These are phyloP conservation scores for Camelus bactrianus DNA, from an alignment of 2,113 vertebrate genomes.

Conservation along the genomic window DNA sequence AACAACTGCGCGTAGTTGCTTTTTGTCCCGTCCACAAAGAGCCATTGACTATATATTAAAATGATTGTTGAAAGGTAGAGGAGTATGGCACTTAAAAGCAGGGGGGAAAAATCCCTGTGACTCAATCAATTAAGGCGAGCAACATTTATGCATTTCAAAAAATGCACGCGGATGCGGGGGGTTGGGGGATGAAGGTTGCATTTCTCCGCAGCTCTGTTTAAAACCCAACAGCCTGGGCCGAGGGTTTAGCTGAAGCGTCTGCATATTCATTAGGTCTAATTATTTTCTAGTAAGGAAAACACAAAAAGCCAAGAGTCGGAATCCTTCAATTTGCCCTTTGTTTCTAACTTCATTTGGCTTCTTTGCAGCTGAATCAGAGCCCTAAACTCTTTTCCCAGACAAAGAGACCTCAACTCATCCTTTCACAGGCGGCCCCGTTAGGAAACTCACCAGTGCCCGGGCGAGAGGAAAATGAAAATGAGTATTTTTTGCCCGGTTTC, in stretches of 20 bases:
- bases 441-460: constrained; percentile 74
- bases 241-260: constrained; percentile 81
- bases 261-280: constrained; percentile 90
- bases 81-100: constrained; percentile 88
- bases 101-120: constrained; percentile 83
- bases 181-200: constrained; percentile 2
- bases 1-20: constrained; percentile 89
- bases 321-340: constrained; percentile 88
- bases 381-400: constrained; percentile 86
- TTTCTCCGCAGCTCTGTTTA: constrained; percentile 68
- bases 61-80: constrained; percentile 89
- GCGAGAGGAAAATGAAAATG: constrained; percentile 70
- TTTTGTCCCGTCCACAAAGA: constrained; percentile 91
- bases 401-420: constrained; percentile 88
- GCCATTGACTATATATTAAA: constrained; percentile 92
- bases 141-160: constrained; percentile 86
- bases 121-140: constrained; percentile 88
- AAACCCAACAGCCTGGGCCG: constrained; percentile 68
- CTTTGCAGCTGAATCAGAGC: constrained; percentile 84
- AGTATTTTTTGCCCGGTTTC: not conserved
- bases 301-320: constrained; percentile 88
- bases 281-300: constrained; percentile 90
- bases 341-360: constrained; percentile 86
- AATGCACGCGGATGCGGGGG: constrained; percentile 58
- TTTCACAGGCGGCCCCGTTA: constrained; percentile 75